phyloP scores from a whole-genome alignment of 2,797 vertebrate species.

The Crenuchus spilurus region DNA sequence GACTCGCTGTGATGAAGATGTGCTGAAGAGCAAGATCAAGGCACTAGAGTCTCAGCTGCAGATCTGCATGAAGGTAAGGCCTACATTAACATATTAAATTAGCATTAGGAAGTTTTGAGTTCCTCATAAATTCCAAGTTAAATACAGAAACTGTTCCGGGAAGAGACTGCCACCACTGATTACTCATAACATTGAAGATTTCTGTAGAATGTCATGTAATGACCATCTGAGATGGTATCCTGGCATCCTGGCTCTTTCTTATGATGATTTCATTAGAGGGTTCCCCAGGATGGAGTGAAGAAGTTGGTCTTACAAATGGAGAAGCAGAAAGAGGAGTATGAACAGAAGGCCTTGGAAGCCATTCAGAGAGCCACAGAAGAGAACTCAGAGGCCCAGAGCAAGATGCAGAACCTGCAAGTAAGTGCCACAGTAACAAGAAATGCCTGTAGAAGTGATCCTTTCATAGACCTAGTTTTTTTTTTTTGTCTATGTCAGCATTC shows the following conservation, averaged over 20 bases:
- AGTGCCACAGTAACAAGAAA: background rate
- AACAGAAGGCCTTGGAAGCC: slow-evolving; percentile 84
- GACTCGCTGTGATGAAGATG: slow-evolving; percentile 89
- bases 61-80: slow-evolving; percentile 87
- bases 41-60: slow-evolving; percentile 90
- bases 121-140: too few relatives aligned
- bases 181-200: too few relatives aligned
- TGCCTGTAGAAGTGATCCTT: too few relatives aligned
- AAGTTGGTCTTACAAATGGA: slow-evolving; percentile 88
- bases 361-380: slow-evolving; percentile 87
- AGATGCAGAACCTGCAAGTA: slow-evolving; percentile 85
- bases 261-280: slow-evolving; percentile 61
- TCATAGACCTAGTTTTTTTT: too few relatives aligned
- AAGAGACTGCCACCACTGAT: too few relatives aligned
- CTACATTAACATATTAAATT: background rate
- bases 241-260: background rate
- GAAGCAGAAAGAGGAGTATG: slow-evolving; percentile 86
- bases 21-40: slow-evolving; percentile 85
- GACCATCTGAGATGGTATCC: too few relatives aligned
- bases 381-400: slow-evolving; percentile 80
- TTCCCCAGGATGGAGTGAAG: slow-evolving; percentile 84
- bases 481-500: too few relatives aligned
- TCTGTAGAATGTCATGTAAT: too few relatives aligned
- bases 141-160: too few relatives aligned
- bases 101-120: too few relatives aligned